These are phyloP conservation scores for Sarcophaga peregrina DNA, from an alignment of 1,140 invertebrate genomes.

Conservation along the genomic window DNA sequence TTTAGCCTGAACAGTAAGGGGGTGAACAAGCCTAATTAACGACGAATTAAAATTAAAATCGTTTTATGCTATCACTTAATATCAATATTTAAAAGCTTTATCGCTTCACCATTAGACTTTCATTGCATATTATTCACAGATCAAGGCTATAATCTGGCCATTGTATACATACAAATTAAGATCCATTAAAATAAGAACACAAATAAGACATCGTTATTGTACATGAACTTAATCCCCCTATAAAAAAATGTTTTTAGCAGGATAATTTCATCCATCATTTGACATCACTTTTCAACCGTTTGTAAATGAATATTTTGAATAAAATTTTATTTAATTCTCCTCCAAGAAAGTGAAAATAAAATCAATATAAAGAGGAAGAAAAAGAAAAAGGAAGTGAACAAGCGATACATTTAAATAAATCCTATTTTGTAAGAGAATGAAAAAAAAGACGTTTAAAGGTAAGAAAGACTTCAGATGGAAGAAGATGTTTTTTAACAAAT, in stretches of 20 bases:
- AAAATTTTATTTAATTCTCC: not conserved
- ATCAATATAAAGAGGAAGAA: too few relatives aligned
- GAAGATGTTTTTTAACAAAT: not conserved
- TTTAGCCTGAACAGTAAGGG: too few relatives aligned
- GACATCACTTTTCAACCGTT: slow-evolving; percentile 15
- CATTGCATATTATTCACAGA: too few relatives aligned
- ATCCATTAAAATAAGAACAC: too few relatives aligned
- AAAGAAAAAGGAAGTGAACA: too few relatives aligned
- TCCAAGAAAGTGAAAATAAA: not conserved
- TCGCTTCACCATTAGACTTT: too few relatives aligned
- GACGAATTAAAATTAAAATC: too few relatives aligned
- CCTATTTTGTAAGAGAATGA: not conserved
- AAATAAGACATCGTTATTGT: not conserved
- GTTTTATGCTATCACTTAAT: too few relatives aligned
- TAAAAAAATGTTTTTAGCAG: not conserved
- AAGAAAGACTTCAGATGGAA: not conserved
- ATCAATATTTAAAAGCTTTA: too few relatives aligned
- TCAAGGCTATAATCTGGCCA: too few relatives aligned
- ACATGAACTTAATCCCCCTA: slow-evolving; percentile 14
- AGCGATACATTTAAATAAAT: slow-evolving; percentile 4
- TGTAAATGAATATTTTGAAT: not conserved
- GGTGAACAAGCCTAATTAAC: too few relatives aligned
- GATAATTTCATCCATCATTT: slow-evolving; percentile 13
- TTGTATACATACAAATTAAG: too few relatives aligned
- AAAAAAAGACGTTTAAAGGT: not conserved